Evolutionary conservation across 1,140 invertebrate genomes (phyloP).

Genomic region (Pseudomyrmex gracilis): DNA sequence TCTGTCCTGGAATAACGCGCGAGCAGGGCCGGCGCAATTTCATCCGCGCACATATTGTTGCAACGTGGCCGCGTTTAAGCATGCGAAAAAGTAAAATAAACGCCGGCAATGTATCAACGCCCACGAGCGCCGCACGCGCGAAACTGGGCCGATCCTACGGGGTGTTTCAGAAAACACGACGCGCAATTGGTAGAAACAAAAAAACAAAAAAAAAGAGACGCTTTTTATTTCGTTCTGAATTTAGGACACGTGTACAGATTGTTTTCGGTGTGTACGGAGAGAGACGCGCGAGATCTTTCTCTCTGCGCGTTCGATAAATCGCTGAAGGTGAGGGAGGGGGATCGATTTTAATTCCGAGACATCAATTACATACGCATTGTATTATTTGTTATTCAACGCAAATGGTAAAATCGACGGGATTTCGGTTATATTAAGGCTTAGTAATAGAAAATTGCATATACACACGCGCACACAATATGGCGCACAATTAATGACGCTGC

Average conservation of each 20-base stretch:
- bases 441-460: slow-evolving; percentile 12
- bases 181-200: too few relatives aligned
- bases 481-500: slow-evolving; percentile 28
- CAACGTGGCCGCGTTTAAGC: slow-evolving; percentile 15
- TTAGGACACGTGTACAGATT: neutral
- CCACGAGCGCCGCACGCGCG: slow-evolving; percentile 13
- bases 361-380: neutral
- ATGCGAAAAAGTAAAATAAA: slow-evolving; percentile 51
- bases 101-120: slow-evolving; percentile 52
- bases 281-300: too few relatives aligned
- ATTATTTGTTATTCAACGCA: slow-evolving; percentile 17
- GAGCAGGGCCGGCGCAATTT: slow-evolving; percentile 14
- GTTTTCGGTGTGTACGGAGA: neutral
- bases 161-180: slow-evolving; percentile 11
- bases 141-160: slow-evolving; percentile 35
- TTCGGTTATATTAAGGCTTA: neutral
- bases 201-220: neutral
- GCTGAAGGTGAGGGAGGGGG: neutral
- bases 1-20: neutral
- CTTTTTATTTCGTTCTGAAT: neutral
- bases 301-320: neutral
- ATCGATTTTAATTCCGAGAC: neutral
- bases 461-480: slow-evolving; percentile 16
- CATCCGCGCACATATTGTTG: slow-evolving; percentile 54
- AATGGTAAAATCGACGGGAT: neutral